phyloP scores from a whole-genome alignment of 53 echinoderm and acorn worm genomes.

The Henricia sp. region DNA sequence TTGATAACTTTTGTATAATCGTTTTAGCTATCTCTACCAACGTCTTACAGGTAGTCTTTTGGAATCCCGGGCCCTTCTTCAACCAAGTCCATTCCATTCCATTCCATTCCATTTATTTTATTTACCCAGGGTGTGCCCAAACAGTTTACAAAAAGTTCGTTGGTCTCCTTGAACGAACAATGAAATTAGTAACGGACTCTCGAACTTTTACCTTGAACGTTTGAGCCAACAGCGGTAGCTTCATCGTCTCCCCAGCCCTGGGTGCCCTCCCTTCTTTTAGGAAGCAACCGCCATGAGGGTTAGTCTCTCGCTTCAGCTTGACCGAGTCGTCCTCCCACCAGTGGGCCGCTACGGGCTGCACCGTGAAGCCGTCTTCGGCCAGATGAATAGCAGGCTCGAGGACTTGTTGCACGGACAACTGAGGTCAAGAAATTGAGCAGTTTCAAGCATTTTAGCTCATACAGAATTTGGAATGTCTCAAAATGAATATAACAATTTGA shows the following conservation, averaged over 20 bases:
- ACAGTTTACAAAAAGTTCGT: no score
- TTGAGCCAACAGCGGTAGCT: slow-evolving; percentile 65
- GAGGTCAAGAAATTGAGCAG: not conserved
- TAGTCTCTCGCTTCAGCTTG: slow-evolving; percentile 31
- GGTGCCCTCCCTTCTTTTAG: slow-evolving; percentile 73
- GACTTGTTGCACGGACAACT: slow-evolving; percentile 77
- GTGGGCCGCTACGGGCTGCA: slow-evolving; percentile 71
- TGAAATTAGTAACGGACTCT: no score
- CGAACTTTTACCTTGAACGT: slow-evolving; percentile 89
- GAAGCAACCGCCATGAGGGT: slow-evolving; percentile 68
- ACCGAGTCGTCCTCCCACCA: slow-evolving; percentile 55
- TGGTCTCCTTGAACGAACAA: no score
- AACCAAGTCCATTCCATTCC: no score
- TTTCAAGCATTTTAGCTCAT: not conserved
- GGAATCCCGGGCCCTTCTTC: no score
- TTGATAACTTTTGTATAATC: no score
- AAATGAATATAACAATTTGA: no score
- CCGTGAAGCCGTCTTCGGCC: slow-evolving; percentile 75
- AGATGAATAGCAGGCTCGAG: slow-evolving; percentile 83
- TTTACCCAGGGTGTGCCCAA: no score
- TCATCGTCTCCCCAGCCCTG: slow-evolving; percentile 78
- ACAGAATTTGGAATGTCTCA: no score
- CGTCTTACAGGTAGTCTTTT: no score
- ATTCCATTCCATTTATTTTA: no score
- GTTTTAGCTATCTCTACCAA: no score